Base-by-base conservation (phyloP, 30 jellyfish, hydroid and myxozoan species). In the Aurelia sp. region DNA sequence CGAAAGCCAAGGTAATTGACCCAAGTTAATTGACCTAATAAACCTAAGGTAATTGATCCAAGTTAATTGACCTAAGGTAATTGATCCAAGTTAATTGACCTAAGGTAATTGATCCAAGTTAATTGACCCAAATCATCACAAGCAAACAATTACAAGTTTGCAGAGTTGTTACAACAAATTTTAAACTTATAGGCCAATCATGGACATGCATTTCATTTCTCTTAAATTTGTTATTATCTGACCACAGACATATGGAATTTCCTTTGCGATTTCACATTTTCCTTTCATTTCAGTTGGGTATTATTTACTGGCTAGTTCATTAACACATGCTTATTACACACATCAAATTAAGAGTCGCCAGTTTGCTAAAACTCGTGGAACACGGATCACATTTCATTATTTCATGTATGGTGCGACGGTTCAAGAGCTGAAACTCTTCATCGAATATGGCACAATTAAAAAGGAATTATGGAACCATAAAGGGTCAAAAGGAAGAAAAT, bases 321-420 rank as follows among this genome's bases (percentile, higher is more conserved):
- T 66, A 2, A 47, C 6, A 0, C 21, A 15, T 47, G 31, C 82
- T 8, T 48, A 40, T 52, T 27, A 9, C 6, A 72, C 11, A 0
- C 5, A 30, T 47, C 82, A 72, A 48, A 15, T 63, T 3, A 41
- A 19, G 58, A 72, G 82, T 21, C 82, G 82, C 15, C 82, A 72
- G 41, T 72, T 72, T 44, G 68, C 82, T 44, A 48, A 72, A 47
- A 72, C 82, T 20, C 82, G 82, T 16, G 82, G 82, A 17, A 72
- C 82, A 41, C 53, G 44, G 58, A 16, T 72, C 31, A 72, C 68
- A 13, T 72, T 72, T 41, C 31, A 72, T 48, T 72, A 38, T 51
- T 72, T 72, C 50, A 72, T 72, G 82, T 47, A 72, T 17, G 82
- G 82, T 44, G 9, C 8, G 15, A 17, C 82, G 5, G 82, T 72